Conservation (phyloP, 1,140 invertebrate genomes). For the Doryteuthis pealeii region DNA sequence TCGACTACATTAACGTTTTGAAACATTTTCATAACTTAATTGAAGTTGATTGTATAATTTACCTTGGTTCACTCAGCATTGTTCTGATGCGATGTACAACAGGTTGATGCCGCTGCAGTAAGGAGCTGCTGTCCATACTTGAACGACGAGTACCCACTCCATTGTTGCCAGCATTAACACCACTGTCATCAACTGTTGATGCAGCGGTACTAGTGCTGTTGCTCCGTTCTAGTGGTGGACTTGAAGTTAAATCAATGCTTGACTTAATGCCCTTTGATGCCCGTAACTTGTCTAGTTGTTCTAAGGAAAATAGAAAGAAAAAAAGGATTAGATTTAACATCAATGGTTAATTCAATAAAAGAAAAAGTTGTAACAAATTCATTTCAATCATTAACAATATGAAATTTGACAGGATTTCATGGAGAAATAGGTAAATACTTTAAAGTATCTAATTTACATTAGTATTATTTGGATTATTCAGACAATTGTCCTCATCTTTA, state of each 20-base stretch:
- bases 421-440: too few relatives aligned
- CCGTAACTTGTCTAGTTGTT: slow-evolving; percentile 3
- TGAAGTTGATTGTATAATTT: not conserved
- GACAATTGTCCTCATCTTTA: too few relatives aligned
- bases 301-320: not conserved
- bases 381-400: too few relatives aligned
- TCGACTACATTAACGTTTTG: too few relatives aligned
- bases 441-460: too few relatives aligned
- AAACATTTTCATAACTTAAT: too few relatives aligned
- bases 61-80: slow-evolving; percentile 10
- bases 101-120: slow-evolving; percentile 9
- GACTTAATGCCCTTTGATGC: not conserved
- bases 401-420: too few relatives aligned
- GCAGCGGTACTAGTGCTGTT: slow-evolving; percentile 8
- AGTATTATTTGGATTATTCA: too few relatives aligned
- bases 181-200: not conserved
- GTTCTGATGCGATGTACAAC: slow-evolving; percentile 13
- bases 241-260: too few relatives aligned
- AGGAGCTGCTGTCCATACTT: slow-evolving; percentile 6
- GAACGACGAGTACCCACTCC: not conserved
- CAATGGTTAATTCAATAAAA: too few relatives aligned
- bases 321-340: too few relatives aligned
- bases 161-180: slow-evolving; percentile 5
- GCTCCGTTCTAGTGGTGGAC: not conserved
- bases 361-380: too few relatives aligned